A percentile compares a stretch with the other conserved stretches of the same genome.
These are phyloP conservation scores for Amiota communis DNA, from an alignment of 2,888 invertebrate species.

Conservation along the genomic window DNA sequence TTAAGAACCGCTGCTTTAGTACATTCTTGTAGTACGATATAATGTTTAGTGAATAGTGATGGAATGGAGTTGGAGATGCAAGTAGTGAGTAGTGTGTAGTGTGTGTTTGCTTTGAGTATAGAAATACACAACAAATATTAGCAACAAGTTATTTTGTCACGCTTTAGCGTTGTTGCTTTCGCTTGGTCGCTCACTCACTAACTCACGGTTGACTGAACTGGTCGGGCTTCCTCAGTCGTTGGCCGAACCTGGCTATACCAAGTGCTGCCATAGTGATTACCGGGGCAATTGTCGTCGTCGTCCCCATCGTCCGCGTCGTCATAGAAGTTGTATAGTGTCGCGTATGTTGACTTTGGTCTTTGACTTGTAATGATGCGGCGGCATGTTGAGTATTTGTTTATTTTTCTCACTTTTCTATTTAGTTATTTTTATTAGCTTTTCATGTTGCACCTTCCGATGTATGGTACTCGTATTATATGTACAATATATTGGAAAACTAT, in stretches of 20 bases:
- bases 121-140: constrained; percentile 32
- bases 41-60: too few relatives aligned
- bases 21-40: too few relatives aligned
- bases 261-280: not conserved
- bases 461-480: too few relatives aligned
- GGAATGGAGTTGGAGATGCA: not conserved
- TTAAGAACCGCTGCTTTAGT: too few relatives aligned
- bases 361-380: constrained; percentile 23
- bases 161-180: constrained; percentile 43
- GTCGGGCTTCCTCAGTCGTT: constrained; percentile 16
- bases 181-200: not conserved
- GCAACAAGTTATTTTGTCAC: constrained; percentile 56
- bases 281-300: not conserved
- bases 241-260: not conserved
- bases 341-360: constrained; percentile 27
- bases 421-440: too few relatives aligned
- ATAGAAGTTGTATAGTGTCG: not conserved
- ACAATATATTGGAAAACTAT: too few relatives aligned
- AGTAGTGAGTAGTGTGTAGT: not conserved
- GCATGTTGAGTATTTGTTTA: constrained; percentile 14
- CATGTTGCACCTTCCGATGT: too few relatives aligned
- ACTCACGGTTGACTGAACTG: constrained; percentile 27
- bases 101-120: too few relatives aligned
- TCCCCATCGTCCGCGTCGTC: not conserved
- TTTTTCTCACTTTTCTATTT: not conserved